These are phyloP conservation scores for Vireo altiloquus DNA, from an alignment of 2,113 vertebrate genomes.

Conservation along the genomic window DNA sequence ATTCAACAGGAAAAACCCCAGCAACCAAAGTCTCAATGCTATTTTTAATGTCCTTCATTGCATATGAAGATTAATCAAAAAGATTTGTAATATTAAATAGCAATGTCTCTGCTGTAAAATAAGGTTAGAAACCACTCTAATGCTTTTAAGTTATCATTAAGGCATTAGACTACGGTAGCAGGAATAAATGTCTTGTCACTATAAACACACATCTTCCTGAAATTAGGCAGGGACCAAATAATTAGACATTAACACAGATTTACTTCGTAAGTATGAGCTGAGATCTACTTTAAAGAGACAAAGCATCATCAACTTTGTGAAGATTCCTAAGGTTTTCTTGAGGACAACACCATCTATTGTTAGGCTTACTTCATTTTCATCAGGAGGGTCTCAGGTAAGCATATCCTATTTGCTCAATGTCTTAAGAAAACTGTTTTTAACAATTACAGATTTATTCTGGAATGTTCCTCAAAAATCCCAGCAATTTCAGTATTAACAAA, in stretches of 20 bases:
- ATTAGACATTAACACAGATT: background rate
- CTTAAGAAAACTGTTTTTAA: background rate
- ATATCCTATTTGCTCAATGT: background rate
- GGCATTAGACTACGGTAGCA: background rate
- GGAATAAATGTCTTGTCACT: background rate
- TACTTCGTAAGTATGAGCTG: background rate
- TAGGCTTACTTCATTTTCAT: background rate
- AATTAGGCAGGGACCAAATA: background rate
- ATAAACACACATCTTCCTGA: background rate
- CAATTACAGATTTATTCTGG: background rate
- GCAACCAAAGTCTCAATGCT: background rate
- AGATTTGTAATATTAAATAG: background rate
- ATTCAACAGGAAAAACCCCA: background rate
- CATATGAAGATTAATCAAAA: background rate
- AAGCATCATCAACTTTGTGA: background rate
- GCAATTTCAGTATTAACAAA: background rate
- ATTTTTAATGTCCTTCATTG: background rate
- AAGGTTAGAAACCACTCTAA: background rate
- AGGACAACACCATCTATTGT: background rate
- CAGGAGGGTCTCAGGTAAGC: background rate
- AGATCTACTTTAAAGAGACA: background rate
- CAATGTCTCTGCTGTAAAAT: background rate
- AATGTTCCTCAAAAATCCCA: background rate
- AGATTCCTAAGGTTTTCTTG: background rate
- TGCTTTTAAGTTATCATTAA: background rate